Evolutionary conservation across 2,797 vertebrate genomes (phyloP).

Genomic region (Platalea minor): DNA sequence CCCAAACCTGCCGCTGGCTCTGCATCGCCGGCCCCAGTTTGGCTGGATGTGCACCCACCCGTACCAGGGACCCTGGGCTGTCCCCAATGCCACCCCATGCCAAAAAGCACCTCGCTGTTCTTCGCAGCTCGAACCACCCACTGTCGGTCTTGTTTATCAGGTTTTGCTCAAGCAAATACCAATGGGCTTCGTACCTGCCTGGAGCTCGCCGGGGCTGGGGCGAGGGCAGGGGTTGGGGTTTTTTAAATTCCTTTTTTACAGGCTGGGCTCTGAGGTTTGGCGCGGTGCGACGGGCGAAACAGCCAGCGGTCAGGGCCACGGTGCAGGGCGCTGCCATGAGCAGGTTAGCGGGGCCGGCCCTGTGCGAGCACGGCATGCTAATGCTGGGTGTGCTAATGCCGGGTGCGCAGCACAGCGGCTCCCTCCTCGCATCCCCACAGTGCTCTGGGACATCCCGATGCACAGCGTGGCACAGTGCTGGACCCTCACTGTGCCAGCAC

Average conservation of each 20-base stretch:
- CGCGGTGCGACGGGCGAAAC: accelerated
- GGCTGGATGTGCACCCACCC: accelerated
- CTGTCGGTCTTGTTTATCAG: not conserved
- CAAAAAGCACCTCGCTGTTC: not conserved
- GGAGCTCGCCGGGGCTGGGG: not conserved
- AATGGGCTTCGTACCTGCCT: not conserved
- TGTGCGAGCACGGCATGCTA: accelerated
- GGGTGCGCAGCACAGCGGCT: accelerated
- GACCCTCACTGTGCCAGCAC: not conserved
- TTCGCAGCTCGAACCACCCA: not conserved
- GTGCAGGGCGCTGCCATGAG: accelerated
- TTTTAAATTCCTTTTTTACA: not conserved
- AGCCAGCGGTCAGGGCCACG: too few relatives aligned
- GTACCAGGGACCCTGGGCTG: not conserved
- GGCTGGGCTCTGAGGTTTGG: not conserved
- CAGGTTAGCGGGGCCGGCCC: accelerated
- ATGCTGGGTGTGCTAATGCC: not conserved
- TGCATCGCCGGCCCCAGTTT: accelerated
- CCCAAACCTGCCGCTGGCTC: not conserved
- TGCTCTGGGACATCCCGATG: not conserved
- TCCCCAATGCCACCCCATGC: not conserved
- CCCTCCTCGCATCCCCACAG: accelerated
- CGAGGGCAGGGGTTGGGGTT: not conserved
- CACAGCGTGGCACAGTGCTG: accelerated
- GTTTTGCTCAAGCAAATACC: not conserved